These are phyloP conservation scores for Anseranas semipalmata DNA, from an alignment of 2,113 vertebrate genomes.

Conservation along the genomic window DNA sequence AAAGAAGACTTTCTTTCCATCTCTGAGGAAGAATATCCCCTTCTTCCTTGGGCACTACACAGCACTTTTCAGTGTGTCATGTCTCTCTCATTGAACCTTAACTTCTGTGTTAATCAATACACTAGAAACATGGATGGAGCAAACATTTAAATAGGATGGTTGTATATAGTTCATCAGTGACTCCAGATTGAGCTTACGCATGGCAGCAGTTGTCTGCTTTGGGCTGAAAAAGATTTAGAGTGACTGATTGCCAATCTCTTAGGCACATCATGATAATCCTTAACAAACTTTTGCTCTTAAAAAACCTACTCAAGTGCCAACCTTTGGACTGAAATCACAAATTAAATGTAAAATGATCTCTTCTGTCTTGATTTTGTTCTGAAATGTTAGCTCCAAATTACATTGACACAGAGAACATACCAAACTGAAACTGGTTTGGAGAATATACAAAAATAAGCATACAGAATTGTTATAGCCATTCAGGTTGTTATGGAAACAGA, in stretches of 20 bases:
- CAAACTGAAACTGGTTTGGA: not conserved
- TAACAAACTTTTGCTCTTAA: not conserved
- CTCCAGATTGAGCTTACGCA: not conserved
- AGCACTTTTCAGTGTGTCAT: not conserved
- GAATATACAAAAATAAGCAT: not conserved
- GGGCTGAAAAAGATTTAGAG: not conserved
- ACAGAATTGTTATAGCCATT: not conserved
- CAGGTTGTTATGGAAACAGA: constrained; percentile 53
- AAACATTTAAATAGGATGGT: not conserved
- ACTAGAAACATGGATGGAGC: not conserved
- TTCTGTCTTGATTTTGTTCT: not conserved
- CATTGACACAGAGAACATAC: not conserved
- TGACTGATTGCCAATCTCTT: not conserved
- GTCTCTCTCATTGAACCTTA: not conserved
- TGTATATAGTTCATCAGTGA: not conserved
- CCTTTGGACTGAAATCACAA: not conserved
- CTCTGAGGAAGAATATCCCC: not conserved
- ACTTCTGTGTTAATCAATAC: not conserved
- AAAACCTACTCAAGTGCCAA: not conserved
- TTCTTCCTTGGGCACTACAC: not conserved
- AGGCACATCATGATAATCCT: not conserved
- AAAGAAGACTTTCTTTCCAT: not conserved
- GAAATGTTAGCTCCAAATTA: not conserved
- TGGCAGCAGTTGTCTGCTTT: not conserved
- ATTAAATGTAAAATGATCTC: not conserved